Evolutionary conservation across 2,888 invertebrate genomes (phyloP), one percentile per base, ranked within the genome.

Genomic region (Halictus quadricinctus): DNA sequence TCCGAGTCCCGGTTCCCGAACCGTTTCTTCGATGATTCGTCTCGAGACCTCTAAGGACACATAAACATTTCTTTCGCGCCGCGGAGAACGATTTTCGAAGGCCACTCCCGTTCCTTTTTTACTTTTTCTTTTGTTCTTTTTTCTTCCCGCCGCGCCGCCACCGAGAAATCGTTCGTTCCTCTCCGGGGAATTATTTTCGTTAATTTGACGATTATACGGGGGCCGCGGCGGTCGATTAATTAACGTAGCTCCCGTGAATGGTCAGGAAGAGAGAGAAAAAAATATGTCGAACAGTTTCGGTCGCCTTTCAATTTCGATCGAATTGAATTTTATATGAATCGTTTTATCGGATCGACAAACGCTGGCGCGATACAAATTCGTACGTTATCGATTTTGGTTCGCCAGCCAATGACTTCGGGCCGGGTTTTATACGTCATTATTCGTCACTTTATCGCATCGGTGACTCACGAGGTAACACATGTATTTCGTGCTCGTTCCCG

Each of bases 21-120:
- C 76, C 80, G 83, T 87, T 83, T 78, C 84, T 80, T 87, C 87
- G 79, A 81, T 69, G 81, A 87, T 87, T 87, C 84, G 84, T 83
- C 86, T 84, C 87, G 87, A 85, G 80, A 76, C 82, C 78, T 78
- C 69, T 60, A 76, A 79, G 73, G 83, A 81, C 79, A 82, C 82
- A 77, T 82, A 82, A 86, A 86, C 76, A 78, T 86, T 80, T 72
- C 80, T 81, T 76, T 76, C 80, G 73, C 79, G 60, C 70, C 64
- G 10, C 48, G 66, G 72, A 41, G 46, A 46, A 76, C 36, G 18
- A 75, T 64, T 66, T 25, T n/a, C 29, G 77, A 70, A 54, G 29
- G 48, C 50, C 50, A 54, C 15, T 18, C 41, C 36, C 54, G 15
- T 12, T 58, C 29, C 36, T 36, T 36, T 36, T 36, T 36, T 36